Evolutionary conservation across 2,113 vertebrate genomes (phyloP), one percentile per base, ranked within the genome.

Genomic region (Scopus umbretta): DNA sequence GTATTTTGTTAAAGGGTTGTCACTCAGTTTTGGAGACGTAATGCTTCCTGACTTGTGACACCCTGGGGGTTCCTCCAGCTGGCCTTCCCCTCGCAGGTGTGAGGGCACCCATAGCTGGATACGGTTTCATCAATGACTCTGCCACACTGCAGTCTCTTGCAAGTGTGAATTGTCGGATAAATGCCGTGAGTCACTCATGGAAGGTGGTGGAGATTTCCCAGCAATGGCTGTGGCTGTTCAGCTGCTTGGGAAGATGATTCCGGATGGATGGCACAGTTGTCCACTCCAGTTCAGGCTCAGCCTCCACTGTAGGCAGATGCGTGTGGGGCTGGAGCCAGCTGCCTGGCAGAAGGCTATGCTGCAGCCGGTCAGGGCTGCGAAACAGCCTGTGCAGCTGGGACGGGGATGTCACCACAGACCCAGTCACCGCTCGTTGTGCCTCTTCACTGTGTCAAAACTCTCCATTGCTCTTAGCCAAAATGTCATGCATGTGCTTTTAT

Each of bases 261-360:
- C 6, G 5, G 6, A 18, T 9, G 36, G 50, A 22, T 2, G 3
- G 11, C 27, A 13, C 2, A 4, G 42, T 38, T 6, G 8, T 26
- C 7, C 2, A 6, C 73, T 68, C 45, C 72, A 23, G 22, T 9
- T 11, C 36, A 42, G 55, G 49, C 52, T 72, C 78, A 73, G 42
- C 16, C 16, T 72, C 13, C 1, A 0, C 32, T 0, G 0, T 42
- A 49, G 62, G 15, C 52, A 76, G 63, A 38, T 40, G 16, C 13
- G 47, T 0, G 1, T 29, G 30, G 40, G 22, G 49, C 38, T 68
- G 79, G 10, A 81, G 53, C 38, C 4, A 3, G 22, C 43, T 53
- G 59, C 53, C 53, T 49, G 68, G 42, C 47, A 88, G 53, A 72
- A 58, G 62, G 20, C 34, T 42, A 6, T 2, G 8, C 59, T 58